Base-by-base conservation (phyloP, 2,888 invertebrate species). In the Antheraea assamensis region DNA sequence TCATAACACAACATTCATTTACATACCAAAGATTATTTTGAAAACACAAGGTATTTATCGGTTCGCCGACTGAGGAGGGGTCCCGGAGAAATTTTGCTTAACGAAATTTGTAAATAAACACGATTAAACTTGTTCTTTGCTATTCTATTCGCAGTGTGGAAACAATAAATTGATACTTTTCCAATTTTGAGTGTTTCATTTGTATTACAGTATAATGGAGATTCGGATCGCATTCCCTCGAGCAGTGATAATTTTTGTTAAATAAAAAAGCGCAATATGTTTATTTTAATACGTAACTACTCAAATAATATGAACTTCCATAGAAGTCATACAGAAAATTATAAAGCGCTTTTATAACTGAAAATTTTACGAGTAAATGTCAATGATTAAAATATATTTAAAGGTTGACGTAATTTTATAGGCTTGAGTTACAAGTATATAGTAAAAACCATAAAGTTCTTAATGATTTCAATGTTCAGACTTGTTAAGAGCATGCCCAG, bases 81-180 rank as follows among this genome's bases (percentile, higher is more conserved):
- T 75, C 35, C 19, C 35, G 52, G 71, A 47, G 75, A 75, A 75
- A 73, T 71, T 75, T 76, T 73, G 73, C 49, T 49, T 75, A 64
- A 72, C 76, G 79, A 81, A 77, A 77, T 55, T 61, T 88, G 87
- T 89, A 87, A 83, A 88, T 88, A 86, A 81, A 81, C 81, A 82
- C 82, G 73, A 78, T 72, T 75, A 71, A 75, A 71, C 74, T 74
- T 81, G 83, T 84, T 83, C 83, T 84, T 42, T 70, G 70, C 79
- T 83, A 83, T 83, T 87, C 82, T 86, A 86, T 85, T 87, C 84
- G 83, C 85, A 86, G 90, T 88, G 91, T 91, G 90, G 80, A 86
- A 87, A 89, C 83, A 91, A 90, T 93, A 93, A 93, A 93, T 93
- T 93, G 93, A 90, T 93, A 93, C 92, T 93, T 93, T 93, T 93